These are phyloP conservation scores for Cnemophilus loriae DNA, from an alignment of 2,113 vertebrate species.

Conservation along the genomic window DNA sequence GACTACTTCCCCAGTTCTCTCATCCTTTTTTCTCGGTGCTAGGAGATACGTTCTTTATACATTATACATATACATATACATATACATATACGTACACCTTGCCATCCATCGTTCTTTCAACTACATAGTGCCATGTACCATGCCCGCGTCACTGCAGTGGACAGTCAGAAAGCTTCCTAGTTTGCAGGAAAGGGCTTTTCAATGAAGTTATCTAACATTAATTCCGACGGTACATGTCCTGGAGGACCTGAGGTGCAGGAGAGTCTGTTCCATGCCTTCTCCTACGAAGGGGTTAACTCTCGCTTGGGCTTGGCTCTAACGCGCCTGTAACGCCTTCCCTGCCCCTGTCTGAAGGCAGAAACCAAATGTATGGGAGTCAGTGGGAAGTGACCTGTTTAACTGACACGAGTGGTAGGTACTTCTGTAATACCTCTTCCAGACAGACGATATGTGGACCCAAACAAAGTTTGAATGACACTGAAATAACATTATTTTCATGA, in stretches of 20 bases:
- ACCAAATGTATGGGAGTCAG: background rate
- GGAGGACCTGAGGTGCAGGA: background rate
- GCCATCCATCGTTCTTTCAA: background rate
- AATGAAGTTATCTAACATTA: background rate
- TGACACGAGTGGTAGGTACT: background rate
- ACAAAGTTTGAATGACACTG: background rate
- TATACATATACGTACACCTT: too few species aligned
- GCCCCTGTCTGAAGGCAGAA: background rate
- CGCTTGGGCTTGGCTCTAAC: background rate
- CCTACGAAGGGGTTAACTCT: constrained; percentile 17
- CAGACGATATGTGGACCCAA: background rate
- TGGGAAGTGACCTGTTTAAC: background rate
- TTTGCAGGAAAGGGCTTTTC: background rate
- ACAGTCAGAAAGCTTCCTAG: background rate
- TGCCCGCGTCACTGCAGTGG: too few species aligned
- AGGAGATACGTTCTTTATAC: background rate
- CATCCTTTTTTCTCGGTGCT: background rate
- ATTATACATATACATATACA: too few species aligned
- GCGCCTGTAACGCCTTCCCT: background rate
- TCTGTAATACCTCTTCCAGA: background rate
- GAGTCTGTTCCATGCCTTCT: background rate
- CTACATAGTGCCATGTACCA: accelerated
- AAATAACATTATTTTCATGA: background rate
- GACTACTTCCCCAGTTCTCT: background rate
- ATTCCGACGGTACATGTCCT: too few species aligned